Conservation (phyloP, 1,140 invertebrate species). For the Chymomyza costata region DNA sequence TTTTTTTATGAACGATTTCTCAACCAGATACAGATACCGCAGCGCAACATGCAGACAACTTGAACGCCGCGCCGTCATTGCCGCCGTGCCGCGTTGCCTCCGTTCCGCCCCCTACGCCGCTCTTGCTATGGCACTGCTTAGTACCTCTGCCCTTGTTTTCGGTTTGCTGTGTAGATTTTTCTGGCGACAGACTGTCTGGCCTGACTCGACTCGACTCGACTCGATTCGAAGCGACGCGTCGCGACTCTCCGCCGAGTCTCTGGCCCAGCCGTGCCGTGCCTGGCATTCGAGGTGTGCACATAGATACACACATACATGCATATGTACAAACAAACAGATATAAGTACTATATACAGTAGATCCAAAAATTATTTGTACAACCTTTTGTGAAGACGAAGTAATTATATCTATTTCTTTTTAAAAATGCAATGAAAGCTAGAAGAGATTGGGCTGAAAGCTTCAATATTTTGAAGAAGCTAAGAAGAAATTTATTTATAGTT, state of each 20-base stretch:
- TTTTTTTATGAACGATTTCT: conserved; percentile 40
- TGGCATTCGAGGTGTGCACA: too few species aligned
- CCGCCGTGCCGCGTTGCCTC: background rate
- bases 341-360: too few species aligned
- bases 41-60: conserved; percentile 30
- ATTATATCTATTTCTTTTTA: too few species aligned
- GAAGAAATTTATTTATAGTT: too few species aligned
- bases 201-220: conserved; percentile 43
- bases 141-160: conserved; percentile 12
- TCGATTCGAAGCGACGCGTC: conserved; percentile 4
- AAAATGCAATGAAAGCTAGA: too few species aligned
- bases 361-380: too few species aligned
- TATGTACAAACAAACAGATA: too few species aligned
- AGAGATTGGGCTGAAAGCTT: too few species aligned
- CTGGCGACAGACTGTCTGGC: conserved; percentile 71
- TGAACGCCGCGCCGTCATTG: conserved; percentile 15
- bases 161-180: conserved; percentile 48
- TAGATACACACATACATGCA: too few species aligned
- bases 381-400: too few species aligned
- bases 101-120: conserved; percentile 11
- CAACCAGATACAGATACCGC: conserved; percentile 37
- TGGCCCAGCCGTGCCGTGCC: conserved; percentile 20
- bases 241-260: conserved; percentile 34
- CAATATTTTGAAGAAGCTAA: too few species aligned
- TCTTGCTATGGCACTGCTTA: conserved; percentile 37